phyloP scores from a whole-genome alignment of 37 sponge, comb jelly and placozoan genomes.

The Mnemiopsis leidyi region DNA sequence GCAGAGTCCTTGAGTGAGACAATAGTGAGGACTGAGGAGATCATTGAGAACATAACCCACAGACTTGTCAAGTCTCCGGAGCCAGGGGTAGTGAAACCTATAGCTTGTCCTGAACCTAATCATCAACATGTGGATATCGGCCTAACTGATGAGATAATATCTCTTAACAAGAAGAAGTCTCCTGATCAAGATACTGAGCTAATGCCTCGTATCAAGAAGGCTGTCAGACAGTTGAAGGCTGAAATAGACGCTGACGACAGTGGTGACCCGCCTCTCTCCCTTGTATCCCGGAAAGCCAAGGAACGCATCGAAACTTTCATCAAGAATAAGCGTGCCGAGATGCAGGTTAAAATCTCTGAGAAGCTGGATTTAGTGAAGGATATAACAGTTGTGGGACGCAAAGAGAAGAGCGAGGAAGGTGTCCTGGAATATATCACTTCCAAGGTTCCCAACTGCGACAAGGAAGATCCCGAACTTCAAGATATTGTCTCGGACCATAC shows the following conservation, averaged over 20 bases:
- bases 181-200: slow-evolving; percentile 32
- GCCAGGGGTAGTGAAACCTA: neutral
- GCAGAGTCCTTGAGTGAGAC: slow-evolving; percentile 16
- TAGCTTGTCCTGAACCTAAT: slow-evolving; percentile 1
- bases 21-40: neutral
- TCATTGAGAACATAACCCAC: neutral
- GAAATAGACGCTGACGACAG: slow-evolving; percentile 53
- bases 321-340: neutral
- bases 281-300: slow-evolving; percentile 54
- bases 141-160: slow-evolving; percentile 50
- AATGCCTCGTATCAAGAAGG: slow-evolving; percentile 34
- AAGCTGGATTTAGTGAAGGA: slow-evolving; percentile 47
- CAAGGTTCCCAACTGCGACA: slow-evolving; percentile 25
- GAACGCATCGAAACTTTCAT: slow-evolving; percentile 24
- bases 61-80: slow-evolving; percentile 49
- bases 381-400: slow-evolving; percentile 1
- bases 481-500: neutral
- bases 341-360: slow-evolving; percentile 38
- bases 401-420: neutral
- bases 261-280: slow-evolving; percentile 48
- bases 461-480: neutral
- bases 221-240: slow-evolving; percentile 37
- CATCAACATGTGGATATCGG: slow-evolving; percentile 29
- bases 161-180: neutral
- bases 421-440: slow-evolving; percentile 39